A percentile compares a stretch with the other conserved stretches of the same genome.
These are phyloP conservation scores for Parauchenoglanis punctatus DNA, from an alignment of 2,797 vertebrate species.

Conservation along the genomic window DNA sequence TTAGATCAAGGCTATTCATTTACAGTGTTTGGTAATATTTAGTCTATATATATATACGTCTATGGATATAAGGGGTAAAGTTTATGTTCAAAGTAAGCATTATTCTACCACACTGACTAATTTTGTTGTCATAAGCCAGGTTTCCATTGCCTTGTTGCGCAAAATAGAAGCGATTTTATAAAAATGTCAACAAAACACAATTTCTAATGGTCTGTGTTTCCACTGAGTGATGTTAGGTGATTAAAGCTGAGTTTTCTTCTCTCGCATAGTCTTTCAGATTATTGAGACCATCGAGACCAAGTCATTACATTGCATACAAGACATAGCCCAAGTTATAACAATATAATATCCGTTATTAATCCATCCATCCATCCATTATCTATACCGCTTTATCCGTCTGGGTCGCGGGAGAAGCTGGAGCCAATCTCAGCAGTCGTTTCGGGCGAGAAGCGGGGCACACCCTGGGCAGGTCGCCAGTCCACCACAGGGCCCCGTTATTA, in stretches of 20 bases:
- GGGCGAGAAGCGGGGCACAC: no score
- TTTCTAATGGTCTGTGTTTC: no score
- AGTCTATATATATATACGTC: neutral
- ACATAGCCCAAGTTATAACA: neutral
- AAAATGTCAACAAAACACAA: no score
- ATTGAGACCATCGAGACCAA: neutral
- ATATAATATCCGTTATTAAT: neutral
- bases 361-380: no score
- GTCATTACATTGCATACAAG: neutral
- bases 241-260: no score
- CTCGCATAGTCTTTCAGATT: neutral
- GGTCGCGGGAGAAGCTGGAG: no score
- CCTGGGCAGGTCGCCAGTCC: no score
- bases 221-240: no score
- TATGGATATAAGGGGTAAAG: neutral
- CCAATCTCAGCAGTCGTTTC: no score
- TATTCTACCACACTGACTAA: neutral
- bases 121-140: neutral
- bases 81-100: neutral
- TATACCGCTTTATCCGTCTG: no score
- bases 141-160: no score
- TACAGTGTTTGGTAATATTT: neutral
- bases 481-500: neutral
- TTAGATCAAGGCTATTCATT: neutral
- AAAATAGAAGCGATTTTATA: no score